Evolutionary conservation across 2,113 vertebrate species (phyloP), one percentile per base, ranked within the genome.

Genomic region (Misgurnus anguillicaudatus): DNA sequence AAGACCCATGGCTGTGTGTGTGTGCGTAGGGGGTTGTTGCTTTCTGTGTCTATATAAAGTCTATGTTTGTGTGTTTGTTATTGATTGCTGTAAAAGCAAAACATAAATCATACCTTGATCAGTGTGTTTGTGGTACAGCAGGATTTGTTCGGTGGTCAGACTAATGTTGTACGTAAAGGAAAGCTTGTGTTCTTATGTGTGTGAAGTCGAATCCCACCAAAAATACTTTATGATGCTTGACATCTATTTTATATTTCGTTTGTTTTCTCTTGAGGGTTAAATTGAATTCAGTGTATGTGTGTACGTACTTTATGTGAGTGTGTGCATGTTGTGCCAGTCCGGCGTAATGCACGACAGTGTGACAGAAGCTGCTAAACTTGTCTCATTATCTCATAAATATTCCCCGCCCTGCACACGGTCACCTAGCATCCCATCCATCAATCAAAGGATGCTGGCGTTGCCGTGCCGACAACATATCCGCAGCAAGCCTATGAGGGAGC

Each of bases 71-170:
- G 41, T 78, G 76, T 51, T 13, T 79, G 42, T 75, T 80, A 80
- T 84, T 63, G 82, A 84, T 74, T 24, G 61, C 67, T 78, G 36
- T 51, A 51, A 48, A 74, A 80, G 82, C 65, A 39, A 19, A 51
- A 8, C 75, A 80, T 83, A 77, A 71, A 83, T 83, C 78, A 83
- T 66, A 61, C 61, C 82, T 77, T 65, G 67, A 83, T 74, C 73
- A 80, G 51, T 66, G 42, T 84, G 74, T 80, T 83, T 73, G 71
- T 68, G 61, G 55, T 57, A 57, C 39, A 72, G 67, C 41, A 74
- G 57, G 31, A 48, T 58, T 76, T 64, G 74, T 63, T 64, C 72
- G 64, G 61, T 39, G 74, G 42, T 76, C 61, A 64, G 61, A 76
- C 64, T 76, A 31, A 76, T 76, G 74, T 65, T 76, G 60, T 65